A percentile compares a stretch with the other conserved stretches of the same genome.
These are phyloP conservation scores for Xiphophorus couchianus DNA, from an alignment of 2,113 vertebrate species.

Conservation along the genomic window DNA sequence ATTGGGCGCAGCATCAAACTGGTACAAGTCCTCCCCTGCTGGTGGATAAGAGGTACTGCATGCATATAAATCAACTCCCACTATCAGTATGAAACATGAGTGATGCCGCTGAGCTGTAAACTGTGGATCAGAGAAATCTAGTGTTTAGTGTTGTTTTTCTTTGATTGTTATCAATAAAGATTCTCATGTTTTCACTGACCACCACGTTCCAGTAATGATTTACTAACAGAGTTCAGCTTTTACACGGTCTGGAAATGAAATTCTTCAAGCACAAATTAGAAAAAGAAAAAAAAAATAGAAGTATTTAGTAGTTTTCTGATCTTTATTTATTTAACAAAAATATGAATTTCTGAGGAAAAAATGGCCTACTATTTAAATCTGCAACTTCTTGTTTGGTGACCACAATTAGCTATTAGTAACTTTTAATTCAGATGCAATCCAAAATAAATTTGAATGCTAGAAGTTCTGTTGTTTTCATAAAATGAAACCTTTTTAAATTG, in stretches of 20 bases:
- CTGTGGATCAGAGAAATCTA: background rate
- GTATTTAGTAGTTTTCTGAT: background rate
- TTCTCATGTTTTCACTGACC: slow-evolving; percentile 7
- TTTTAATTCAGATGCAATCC: background rate
- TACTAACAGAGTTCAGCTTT: background rate
- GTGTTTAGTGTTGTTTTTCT: background rate
- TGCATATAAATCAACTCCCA: background rate
- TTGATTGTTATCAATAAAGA: slow-evolving; percentile 1
- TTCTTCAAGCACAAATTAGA: background rate
- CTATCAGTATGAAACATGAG: background rate
- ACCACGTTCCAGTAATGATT: background rate
- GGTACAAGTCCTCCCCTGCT: slow-evolving; percentile 44
- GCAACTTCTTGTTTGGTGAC: background rate
- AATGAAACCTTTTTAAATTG: too few relatives aligned
- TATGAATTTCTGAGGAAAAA: background rate
- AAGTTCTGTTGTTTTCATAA: background rate
- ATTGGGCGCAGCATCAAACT: background rate
- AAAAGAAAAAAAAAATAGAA: background rate
- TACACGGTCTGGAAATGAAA: background rate
- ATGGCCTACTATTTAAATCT: background rate
- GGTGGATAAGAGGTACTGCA: slow-evolving; percentile 1
- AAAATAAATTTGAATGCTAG: background rate
- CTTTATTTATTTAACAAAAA: background rate
- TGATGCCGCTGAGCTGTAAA: background rate
- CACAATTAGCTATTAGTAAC: background rate